Conservation (phyloP, 1,140 invertebrate genomes). For the Venturia canescens region DNA sequence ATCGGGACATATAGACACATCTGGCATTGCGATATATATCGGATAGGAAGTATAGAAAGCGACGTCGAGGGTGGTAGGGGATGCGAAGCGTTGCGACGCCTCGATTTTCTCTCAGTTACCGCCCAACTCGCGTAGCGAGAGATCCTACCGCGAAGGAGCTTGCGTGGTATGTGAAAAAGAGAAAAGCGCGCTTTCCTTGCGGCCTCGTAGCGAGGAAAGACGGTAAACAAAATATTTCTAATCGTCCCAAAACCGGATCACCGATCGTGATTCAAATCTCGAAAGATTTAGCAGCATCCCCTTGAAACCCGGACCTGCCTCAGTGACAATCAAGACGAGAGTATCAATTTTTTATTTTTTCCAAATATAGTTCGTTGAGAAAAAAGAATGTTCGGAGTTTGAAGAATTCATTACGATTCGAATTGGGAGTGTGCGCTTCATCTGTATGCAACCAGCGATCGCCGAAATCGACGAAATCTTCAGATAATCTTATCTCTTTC, state of each 20-base stretch:
- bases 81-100: conserved; percentile 71
- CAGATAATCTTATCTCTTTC: not conserved
- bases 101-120: conserved; percentile 72
- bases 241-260: not conserved
- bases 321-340: not conserved
- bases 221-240: not conserved
- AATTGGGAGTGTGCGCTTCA: not conserved
- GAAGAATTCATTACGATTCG: not conserved
- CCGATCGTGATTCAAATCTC: not conserved
- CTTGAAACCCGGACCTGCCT: not conserved
- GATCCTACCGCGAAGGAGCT: conserved; percentile 51
- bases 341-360: not conserved
- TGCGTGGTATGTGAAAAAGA: conserved; percentile 41
- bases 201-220: not conserved
- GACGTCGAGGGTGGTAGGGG: conserved; percentile 60
- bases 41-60: not conserved
- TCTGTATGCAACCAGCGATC: not conserved
- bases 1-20: not conserved
- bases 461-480: not conserved
- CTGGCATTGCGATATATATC: not conserved
- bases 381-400: no score
- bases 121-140: conserved; percentile 72
- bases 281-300: not conserved
- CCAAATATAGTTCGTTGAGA: no score
- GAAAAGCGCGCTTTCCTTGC: conserved; percentile 33